Percentiles rank a stretch among this genome's conserved stretches.
Evolutionary conservation across 2,113 vertebrate genomes (phyloP).

Genomic region (Eptesicus fuscus): DNA sequence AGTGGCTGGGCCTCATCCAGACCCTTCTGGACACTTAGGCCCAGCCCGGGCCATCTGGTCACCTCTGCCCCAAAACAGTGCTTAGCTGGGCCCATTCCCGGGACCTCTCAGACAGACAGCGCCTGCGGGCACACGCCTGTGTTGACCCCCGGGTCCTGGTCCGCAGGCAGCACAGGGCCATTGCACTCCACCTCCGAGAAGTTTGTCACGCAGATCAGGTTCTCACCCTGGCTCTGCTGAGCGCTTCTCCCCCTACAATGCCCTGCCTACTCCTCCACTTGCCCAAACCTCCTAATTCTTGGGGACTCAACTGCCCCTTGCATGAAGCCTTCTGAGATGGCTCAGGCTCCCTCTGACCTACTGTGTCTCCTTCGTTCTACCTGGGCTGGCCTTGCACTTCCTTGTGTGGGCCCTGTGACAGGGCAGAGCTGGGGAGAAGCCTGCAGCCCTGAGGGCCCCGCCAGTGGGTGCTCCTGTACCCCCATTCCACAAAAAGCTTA

Average conservation of each 20-base stretch:
- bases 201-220: background rate
- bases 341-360: background rate
- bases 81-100: background rate
- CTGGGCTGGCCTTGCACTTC: background rate
- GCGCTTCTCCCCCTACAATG: background rate
- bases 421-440: background rate
- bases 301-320: background rate
- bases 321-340: background rate
- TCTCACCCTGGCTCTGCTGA: background rate
- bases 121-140: background rate
- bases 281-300: background rate
- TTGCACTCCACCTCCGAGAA: rapidly evolving
- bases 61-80: rapidly evolving
- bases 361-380: rapidly evolving
- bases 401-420: background rate
- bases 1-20: background rate
- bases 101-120: background rate
- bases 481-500: background rate
- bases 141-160: rapidly evolving
- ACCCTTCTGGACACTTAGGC: too few relatives aligned
- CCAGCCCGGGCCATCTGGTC: too few relatives aligned
- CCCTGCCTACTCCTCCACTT: background rate
- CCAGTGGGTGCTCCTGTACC: background rate
- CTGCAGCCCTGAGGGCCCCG: background rate
- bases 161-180: background rate